phyloP scores from a whole-genome alignment of 2,113 vertebrate species.

The Sclerurus mexicanus region DNA sequence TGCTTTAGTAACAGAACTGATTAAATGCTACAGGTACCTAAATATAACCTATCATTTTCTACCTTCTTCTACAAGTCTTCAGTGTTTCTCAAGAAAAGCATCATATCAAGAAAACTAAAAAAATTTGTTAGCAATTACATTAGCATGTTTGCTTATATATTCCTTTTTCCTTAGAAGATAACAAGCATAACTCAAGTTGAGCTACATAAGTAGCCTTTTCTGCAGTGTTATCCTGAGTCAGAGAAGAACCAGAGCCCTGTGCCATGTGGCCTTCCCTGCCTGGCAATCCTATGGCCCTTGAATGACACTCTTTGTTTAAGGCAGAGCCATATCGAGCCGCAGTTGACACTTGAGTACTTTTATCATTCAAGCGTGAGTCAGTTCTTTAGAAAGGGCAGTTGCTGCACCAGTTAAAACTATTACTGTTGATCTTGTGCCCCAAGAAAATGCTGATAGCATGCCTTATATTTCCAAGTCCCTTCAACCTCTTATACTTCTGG shows the following conservation, averaged over 20 bases:
- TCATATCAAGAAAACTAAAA: neutral
- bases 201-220: neutral
- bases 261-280: neutral
- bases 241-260: neutral
- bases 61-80: neutral
- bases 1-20: neutral
- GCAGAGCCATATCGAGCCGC: neutral
- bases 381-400: conserved; percentile 6
- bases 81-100: neutral
- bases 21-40: neutral
- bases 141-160: neutral
- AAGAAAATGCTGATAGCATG: neutral
- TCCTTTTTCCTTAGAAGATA: neutral
- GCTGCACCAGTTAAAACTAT: neutral
- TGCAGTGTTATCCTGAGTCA: neutral
- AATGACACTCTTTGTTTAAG: conserved; percentile 36
- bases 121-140: neutral
- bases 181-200: neutral
- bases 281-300: neutral
- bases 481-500: neutral
- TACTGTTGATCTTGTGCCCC: neutral
- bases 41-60: neutral
- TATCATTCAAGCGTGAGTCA: conserved; percentile 15
- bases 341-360: conserved; percentile 4
- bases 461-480: conserved; percentile 18